Base-by-base conservation (phyloP, 2,888 invertebrate species). In the Caenorhabditis wallacei region DNA sequence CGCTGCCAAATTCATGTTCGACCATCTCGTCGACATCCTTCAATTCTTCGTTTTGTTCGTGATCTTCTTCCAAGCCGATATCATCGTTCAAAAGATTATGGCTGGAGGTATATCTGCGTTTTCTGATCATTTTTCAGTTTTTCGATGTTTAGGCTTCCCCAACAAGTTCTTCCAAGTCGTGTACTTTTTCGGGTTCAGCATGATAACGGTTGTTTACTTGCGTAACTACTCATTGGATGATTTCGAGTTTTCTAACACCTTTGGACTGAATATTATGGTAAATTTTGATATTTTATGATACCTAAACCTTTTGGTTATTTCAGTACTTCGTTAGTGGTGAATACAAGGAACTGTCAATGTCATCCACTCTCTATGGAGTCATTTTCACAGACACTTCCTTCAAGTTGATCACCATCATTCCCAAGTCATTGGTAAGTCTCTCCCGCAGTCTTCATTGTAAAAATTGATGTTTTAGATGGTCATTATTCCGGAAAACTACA, bases 361-460 rank as follows among this genome's bases (percentile, higher is more conserved):
- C 64, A 22, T 57, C 75, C 2, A 81, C 81, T 13, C 5, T 71
- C 1, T 75, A 75, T 37, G 75, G 75, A 26, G 46, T 71, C 20
- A n/a, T 81, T 26, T 43, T 75, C 13, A 51, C 53, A 7, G 81
- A 81, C n/a, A 64, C 61, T 1, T 51, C 54, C 7, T 81, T 75
- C 75, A 81, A 81, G 40, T n/a, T 81, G 8, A 48, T 81, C 7
- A 75, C 75, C 11, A 24, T 81, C 16, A 20, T 81, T 35, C 75
- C 75, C 18, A 81, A 81, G 51, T 53, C 70, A 16, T 24, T 71
- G 43, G 69, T 80, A 4, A 40, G 57, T 16, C n/a, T n/a, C n/a
- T n/a, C n/a, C n/a, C n/a, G n/a, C n/a, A n/a, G n/a, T n/a, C n/a
- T n/a, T n/a, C n/a, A n/a, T n/a, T n/a, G n/a, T n/a, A n/a, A n/a